phyloP scores from a whole-genome alignment of 1,140 invertebrate species.

The Platorchestia sp. region DNA sequence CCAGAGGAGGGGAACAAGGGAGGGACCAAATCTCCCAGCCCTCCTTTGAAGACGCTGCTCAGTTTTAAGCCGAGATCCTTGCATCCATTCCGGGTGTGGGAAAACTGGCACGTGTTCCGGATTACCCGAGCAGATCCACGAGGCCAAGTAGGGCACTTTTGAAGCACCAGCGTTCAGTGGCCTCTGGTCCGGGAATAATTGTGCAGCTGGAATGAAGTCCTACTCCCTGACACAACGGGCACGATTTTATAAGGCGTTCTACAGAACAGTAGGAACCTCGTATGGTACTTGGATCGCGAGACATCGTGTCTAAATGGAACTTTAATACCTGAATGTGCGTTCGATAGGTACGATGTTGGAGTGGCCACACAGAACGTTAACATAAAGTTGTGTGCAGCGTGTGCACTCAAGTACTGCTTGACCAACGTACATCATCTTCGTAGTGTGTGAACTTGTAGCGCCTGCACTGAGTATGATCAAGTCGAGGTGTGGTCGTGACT shows the following conservation, averaged over 20 bases:
- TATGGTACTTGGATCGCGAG: not conserved
- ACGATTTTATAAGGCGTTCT: not conserved
- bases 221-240: not conserved
- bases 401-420: not conserved
- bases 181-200: conserved; percentile 5
- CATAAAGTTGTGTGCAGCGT: not conserved
- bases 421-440: too few species aligned
- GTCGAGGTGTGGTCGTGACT: too few species aligned
- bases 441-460: too few species aligned
- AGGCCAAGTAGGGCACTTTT: conserved; percentile 53
- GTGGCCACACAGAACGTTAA: not conserved
- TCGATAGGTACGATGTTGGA: not conserved
- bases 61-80: conserved; percentile 37
- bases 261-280: not conserved
- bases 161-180: not conserved
- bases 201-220: not conserved
- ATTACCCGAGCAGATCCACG: conserved; percentile 10
- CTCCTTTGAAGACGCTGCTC: conserved; percentile 18
- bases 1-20: not conserved
- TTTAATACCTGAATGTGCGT: not conserved
- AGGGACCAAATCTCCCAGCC: not conserved
- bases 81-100: conserved; percentile 54
- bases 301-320: not conserved
- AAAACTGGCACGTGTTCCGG: conserved; percentile 28
- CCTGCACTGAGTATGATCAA: too few species aligned